Percentiles rank a stretch among this genome's conserved stretches.
phyloP scores from a whole-genome alignment of 2,113 vertebrate genomes.

The Ammospiza nelsoni region DNA sequence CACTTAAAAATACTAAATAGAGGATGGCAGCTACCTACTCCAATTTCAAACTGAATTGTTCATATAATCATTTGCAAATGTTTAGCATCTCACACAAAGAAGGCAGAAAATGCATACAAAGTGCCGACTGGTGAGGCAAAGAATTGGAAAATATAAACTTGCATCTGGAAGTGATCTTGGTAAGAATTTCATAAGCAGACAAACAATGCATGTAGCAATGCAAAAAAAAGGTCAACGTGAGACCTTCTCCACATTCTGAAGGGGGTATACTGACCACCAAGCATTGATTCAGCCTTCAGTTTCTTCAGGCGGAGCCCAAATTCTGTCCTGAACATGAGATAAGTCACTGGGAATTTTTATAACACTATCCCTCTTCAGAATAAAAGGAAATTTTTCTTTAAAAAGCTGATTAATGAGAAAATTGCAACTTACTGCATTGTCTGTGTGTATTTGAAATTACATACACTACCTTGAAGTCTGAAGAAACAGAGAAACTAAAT shows the following conservation, averaged over 20 bases:
- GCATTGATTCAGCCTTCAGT: neutral
- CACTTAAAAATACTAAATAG: neutral
- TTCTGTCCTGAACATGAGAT: neutral
- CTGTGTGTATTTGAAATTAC: neutral
- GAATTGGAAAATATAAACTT: neutral
- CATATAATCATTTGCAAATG: neutral
- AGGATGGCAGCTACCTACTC: neutral
- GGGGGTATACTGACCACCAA: neutral
- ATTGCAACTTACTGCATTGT: neutral
- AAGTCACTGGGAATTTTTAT: neutral
- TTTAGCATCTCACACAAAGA: neutral
- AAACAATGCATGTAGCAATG: neutral
- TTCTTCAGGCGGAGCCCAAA: neutral
- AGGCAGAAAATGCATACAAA: neutral
- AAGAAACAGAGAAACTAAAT: neutral
- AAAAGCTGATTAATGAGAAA: neutral
- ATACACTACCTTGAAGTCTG: neutral
- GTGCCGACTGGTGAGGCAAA: neutral
- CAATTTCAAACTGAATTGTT: neutral
- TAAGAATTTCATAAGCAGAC: neutral
- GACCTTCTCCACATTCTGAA: neutral
- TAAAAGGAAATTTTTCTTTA: neutral
- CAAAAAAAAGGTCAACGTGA: neutral
- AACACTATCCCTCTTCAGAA: neutral
- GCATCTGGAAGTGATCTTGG: slow-evolving; percentile 4